These are phyloP conservation scores for Takifugu rubripes DNA, from an alignment of 2,797 vertebrate species.

Conservation along the genomic window DNA sequence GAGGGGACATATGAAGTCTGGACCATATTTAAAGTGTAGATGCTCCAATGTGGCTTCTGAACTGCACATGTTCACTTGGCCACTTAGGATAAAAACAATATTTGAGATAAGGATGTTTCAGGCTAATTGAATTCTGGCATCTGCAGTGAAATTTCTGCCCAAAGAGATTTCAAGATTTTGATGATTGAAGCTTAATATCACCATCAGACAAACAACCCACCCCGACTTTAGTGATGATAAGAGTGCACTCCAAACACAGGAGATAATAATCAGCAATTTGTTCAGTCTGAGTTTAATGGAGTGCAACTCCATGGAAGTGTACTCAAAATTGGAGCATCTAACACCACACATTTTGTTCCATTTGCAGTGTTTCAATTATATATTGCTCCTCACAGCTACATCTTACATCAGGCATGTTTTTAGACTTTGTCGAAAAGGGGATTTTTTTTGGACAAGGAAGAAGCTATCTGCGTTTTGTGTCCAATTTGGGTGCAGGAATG, in stretches of 20 bases:
- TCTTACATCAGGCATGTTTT: too few species aligned
- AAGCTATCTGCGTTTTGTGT: too few species aligned
- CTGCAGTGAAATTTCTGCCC: conserved; percentile 19
- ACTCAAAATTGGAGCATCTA: neutral
- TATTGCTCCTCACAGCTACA: too few species aligned
- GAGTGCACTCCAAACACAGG: neutral
- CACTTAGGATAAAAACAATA: conserved; percentile 22
- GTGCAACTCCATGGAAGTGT: neutral
- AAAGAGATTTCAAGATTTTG: conserved; percentile 50
- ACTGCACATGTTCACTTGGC: conserved; percentile 7
- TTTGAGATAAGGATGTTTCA: conserved; percentile 27
- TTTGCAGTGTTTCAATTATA: neutral
- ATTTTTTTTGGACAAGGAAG: too few species aligned
- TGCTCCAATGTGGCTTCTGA: conserved; percentile 1
- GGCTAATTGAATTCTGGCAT: conserved; percentile 23
- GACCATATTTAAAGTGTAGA: conserved; percentile 19
- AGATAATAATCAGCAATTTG: neutral
- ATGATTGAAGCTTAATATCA: conserved; percentile 25
- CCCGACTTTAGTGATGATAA: too few species aligned
- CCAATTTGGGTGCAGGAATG: too few species aligned
- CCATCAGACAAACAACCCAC: conserved; percentile 4
- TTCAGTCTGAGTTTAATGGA: neutral
- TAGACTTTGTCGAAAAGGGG: too few species aligned
- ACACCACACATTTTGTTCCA: neutral
- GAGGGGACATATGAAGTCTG: too few species aligned